Conservation (phyloP, 2,113 vertebrate genomes). For the Chaetodon auriga region DNA sequence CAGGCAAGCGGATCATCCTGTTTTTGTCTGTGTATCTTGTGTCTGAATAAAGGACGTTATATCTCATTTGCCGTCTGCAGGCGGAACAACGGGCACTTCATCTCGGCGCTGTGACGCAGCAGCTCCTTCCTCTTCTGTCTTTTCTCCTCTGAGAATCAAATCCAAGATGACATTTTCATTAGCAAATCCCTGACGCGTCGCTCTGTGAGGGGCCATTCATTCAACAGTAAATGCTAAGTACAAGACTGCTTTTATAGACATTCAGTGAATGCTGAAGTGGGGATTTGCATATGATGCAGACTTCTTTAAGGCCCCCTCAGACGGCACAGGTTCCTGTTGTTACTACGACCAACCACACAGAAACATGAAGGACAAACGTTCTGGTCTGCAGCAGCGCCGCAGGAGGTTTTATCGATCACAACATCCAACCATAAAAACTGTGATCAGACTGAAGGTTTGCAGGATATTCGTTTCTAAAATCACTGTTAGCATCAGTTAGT, state of each 20-base stretch:
- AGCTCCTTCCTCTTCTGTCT: background rate
- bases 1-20: background rate
- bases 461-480: too few species aligned
- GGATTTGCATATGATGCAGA: slow-evolving; percentile 24
- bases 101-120: background rate
- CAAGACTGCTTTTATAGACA: background rate
- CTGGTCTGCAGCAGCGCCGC: too few species aligned
- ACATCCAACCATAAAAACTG: too few species aligned
- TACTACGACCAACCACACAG: background rate
- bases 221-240: background rate
- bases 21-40: background rate
- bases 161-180: slow-evolving; percentile 47
- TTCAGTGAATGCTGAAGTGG: background rate
- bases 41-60: background rate
- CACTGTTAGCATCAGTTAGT: too few species aligned
- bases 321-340: background rate
- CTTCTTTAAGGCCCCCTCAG: slow-evolving; percentile 13
- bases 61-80: slow-evolving; percentile 16
- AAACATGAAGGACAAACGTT: too few species aligned
- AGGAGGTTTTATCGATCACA: too few species aligned
- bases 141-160: slow-evolving; percentile 6
- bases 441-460: too few species aligned
- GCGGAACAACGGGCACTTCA: background rate
- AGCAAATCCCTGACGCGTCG: background rate
- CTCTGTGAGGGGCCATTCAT: slow-evolving; percentile 3